Percentiles rank a stretch among this genome's conserved stretches.
Evolutionary conservation across 2,797 vertebrate genomes (phyloP).

Genomic region (Enteromius mattozi): DNA sequence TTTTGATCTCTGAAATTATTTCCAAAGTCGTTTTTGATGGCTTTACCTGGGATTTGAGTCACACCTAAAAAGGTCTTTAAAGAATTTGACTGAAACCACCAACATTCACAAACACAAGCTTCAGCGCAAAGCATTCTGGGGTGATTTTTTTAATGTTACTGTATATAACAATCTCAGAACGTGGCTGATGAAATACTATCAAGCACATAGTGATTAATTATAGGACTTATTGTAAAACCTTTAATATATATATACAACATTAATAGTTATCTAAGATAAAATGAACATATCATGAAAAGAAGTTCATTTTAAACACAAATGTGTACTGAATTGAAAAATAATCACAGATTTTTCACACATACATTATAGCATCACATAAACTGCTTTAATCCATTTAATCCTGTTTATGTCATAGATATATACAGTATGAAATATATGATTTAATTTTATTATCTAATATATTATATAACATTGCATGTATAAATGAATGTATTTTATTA

Average conservation of each 20-base stretch:
- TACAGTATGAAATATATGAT: too few relatives aligned
- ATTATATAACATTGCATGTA: too few relatives aligned
- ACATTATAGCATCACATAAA: too few relatives aligned
- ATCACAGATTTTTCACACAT: too few relatives aligned
- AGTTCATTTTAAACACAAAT: not conserved
- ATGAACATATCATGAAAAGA: not conserved
- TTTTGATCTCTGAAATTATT: not conserved
- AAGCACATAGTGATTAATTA: not conserved
- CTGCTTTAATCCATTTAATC: too few relatives aligned
- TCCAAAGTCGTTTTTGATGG: not conserved
- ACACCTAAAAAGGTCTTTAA: not conserved
- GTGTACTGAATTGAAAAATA: too few relatives aligned
- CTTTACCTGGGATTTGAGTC: not conserved
- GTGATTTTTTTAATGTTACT: not conserved
- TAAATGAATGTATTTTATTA: too few relatives aligned
- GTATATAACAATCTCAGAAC: too few relatives aligned
- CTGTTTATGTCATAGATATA: too few relatives aligned
- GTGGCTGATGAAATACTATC: too few relatives aligned
- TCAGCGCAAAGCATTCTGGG: not conserved
- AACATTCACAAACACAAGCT: not conserved
- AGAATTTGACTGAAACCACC: not conserved
- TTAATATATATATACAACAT: not conserved
- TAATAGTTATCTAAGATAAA: not conserved
- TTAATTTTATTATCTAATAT: too few relatives aligned
- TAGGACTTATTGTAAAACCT: not conserved